A percentile compares a stretch with the other conserved stretches of the same genome.
Conservation (phyloP, 2,888 invertebrate species). For the Cheilosia vernalis region DNA sequence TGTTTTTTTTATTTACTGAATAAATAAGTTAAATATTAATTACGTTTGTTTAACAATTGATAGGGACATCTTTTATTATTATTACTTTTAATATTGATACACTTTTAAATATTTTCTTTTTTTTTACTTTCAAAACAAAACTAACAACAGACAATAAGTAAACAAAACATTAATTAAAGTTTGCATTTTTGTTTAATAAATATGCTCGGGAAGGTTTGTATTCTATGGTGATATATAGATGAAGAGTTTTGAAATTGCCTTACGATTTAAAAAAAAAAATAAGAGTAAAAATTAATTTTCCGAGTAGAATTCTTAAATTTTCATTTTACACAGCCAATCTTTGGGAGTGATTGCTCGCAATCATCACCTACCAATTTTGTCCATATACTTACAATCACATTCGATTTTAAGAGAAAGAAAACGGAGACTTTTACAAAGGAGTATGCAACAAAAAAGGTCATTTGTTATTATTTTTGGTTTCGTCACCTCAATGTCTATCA, state of each 20-base stretch:
- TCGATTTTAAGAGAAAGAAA: neutral
- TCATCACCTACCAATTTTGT: conserved; percentile 40
- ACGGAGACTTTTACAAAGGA: neutral
- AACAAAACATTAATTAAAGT: conserved; percentile 53
- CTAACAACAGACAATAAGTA: conserved; percentile 67
- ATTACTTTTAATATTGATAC: conserved; percentile 12
- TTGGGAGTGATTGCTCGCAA: conserved; percentile 35
- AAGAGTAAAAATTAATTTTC: conserved; percentile 1
- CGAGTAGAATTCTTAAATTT: conserved; percentile 36
- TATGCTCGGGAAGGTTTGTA: conserved; percentile 59
- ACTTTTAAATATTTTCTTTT: conserved; percentile 14
- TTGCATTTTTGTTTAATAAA: conserved; percentile 18
- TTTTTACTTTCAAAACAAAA: conserved; percentile 38
- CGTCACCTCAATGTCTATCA: conserved; percentile 53
- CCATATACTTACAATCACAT: conserved; percentile 11
- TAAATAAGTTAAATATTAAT: conserved; percentile 60
- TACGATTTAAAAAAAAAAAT: neutral
- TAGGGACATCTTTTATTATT: conserved; percentile 50
- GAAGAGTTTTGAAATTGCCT: neutral
- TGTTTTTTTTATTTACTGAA: conserved; percentile 36
- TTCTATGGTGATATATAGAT: conserved; percentile 47
- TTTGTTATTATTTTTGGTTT: conserved; percentile 6
- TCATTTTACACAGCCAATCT: conserved; percentile 72
- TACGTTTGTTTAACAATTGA: conserved; percentile 60
- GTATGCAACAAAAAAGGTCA: neutral